Conservation (phyloP, 2,113 vertebrate genomes). For the Cichladusa arquata region DNA sequence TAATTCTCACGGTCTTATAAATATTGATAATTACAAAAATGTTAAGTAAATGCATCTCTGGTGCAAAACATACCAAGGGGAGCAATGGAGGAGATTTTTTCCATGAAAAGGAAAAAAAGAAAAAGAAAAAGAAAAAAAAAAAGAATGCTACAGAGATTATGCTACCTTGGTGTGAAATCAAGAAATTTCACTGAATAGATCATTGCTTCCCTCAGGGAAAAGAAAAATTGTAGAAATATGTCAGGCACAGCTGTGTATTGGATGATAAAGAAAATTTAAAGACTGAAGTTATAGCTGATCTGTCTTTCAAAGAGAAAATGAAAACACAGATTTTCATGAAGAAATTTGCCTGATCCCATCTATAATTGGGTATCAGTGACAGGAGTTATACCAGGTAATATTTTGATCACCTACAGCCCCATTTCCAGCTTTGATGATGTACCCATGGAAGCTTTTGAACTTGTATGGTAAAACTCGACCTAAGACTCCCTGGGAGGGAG, state of each 20-base stretch:
- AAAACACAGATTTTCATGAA: background rate
- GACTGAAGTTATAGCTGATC: background rate
- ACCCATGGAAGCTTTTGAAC: background rate
- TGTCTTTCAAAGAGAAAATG: background rate
- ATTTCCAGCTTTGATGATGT: background rate
- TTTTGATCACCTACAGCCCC: background rate
- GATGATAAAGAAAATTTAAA: conserved; percentile 11
- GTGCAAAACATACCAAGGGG: background rate
- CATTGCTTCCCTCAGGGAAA: background rate
- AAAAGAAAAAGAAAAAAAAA: too few relatives aligned
- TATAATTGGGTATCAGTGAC: background rate
- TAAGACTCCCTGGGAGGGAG: rapidly evolving
- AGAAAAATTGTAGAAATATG: background rate
- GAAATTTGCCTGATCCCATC: background rate
- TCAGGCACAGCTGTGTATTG: background rate
- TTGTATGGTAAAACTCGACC: background rate
- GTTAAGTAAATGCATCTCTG: background rate
- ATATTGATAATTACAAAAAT: background rate
- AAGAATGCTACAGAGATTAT: background rate
- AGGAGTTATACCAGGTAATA: background rate
- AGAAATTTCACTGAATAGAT: background rate
- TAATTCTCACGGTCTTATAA: background rate
- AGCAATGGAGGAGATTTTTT: background rate
- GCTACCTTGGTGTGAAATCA: background rate
- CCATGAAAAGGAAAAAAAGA: background rate